phyloP scores from a whole-genome alignment of 2,797 vertebrate genomes.

The Microhierax caerulescens region DNA sequence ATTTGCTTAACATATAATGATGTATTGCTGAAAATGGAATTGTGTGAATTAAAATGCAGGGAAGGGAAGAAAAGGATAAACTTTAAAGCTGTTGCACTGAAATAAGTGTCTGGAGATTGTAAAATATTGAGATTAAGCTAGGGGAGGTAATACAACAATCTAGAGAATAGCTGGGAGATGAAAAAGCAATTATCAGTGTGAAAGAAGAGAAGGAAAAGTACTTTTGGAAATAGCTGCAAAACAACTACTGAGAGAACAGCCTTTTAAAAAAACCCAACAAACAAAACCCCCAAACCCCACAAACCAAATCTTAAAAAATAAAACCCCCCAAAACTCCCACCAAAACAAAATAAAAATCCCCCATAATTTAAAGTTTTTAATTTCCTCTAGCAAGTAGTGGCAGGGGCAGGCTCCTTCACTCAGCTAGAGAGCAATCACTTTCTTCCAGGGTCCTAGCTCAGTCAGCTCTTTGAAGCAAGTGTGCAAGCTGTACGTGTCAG shows the following conservation, averaged over 20 bases:
- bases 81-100: neutral
- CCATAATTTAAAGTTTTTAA: neutral
- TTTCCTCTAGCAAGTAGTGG: neutral
- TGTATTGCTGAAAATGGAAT: neutral
- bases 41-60: neutral
- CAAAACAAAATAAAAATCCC: neutral
- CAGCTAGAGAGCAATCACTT: neutral
- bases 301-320: neutral
- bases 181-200: neutral
- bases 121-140: neutral
- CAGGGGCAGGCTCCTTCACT: neutral
- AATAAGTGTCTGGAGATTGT: neutral
- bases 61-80: neutral
- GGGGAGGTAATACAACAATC: fast-evolving
- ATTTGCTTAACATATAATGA: neutral
- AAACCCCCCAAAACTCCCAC: neutral
- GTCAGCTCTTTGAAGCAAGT: neutral
- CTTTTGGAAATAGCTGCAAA: neutral
- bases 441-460: neutral
- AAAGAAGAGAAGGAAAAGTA: neutral
- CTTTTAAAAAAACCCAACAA: neutral
- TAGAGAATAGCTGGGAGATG: neutral
- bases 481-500: neutral
- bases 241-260: neutral
- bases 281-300: neutral